Conservation (phyloP, 2,797 vertebrate genomes). For the Tokudaia muenninki region DNA sequence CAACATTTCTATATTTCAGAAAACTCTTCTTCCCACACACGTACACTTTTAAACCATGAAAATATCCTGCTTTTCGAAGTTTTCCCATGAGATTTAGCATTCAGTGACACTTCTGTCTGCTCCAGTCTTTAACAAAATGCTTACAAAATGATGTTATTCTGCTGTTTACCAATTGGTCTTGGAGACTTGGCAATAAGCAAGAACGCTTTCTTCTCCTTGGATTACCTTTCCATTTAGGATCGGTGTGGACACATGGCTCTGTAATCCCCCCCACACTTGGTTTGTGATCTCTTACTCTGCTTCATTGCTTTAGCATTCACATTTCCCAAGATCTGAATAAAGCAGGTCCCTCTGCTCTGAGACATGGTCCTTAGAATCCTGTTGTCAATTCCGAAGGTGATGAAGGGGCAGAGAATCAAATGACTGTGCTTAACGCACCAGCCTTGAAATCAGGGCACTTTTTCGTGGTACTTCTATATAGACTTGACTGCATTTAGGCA, state of each 20-base stretch:
- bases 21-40: not conserved
- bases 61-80: conserved; percentile 6
- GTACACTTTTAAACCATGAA: not conserved
- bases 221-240: conserved; percentile 19
- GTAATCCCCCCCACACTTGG: not conserved
- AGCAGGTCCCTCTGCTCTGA: not conserved
- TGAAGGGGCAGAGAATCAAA: not conserved
- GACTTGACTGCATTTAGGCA: not conserved
- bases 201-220: not conserved
- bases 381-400: conserved; percentile 20
- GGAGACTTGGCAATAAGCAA: not conserved
- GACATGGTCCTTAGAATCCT: not conserved
- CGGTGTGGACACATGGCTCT: not conserved
- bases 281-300: not conserved
- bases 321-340: conserved; percentile 9
- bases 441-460: not conserved
- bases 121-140: conserved; percentile 9
- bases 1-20: conserved; percentile 60
- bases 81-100: conserved; percentile 20
- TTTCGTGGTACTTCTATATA: not conserved
- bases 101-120: not conserved
- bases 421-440: not conserved
- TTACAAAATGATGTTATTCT: conserved; percentile 54
- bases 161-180: not conserved
- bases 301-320: conserved; percentile 18